Conservation (phyloP, 2,113 vertebrate genomes). For the Morphnarchus princeps region DNA sequence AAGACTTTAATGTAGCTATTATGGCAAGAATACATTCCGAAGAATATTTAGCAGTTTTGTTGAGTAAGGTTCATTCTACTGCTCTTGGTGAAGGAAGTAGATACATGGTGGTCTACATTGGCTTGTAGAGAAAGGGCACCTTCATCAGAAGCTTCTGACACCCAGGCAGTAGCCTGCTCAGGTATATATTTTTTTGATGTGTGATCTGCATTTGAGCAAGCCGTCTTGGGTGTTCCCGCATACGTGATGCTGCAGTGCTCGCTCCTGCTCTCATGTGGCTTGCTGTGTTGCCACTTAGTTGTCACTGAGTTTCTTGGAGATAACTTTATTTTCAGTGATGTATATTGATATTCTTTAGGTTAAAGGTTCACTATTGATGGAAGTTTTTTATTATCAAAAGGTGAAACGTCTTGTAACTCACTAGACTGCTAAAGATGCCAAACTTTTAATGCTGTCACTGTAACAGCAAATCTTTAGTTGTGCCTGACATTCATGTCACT, state of each 20-base stretch:
- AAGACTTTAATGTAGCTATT: neutral
- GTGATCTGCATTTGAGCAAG: neutral
- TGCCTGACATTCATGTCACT: neutral
- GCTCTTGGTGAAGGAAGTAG: neutral
- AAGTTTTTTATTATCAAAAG: constrained; percentile 27
- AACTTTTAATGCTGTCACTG: neutral
- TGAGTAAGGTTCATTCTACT: neutral
- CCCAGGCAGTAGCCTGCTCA: neutral
- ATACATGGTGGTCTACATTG: neutral
- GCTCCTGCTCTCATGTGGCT: neutral
- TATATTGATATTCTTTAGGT: neutral
- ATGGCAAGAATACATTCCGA: neutral
- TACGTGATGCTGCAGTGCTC: neutral
- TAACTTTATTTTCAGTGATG: neutral
- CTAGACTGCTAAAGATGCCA: neutral
- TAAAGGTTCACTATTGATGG: neutral
- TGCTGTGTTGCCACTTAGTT: neutral
- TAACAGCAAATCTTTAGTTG: neutral
- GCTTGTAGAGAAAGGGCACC: neutral
- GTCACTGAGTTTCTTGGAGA: neutral
- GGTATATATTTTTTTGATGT: neutral
- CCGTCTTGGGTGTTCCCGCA: accelerated
- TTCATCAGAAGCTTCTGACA: neutral
- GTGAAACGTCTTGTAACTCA: neutral
- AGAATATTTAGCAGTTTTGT: neutral